phyloP scores from a whole-genome alignment of 2,888 invertebrate species.

The Agelastica alni region DNA sequence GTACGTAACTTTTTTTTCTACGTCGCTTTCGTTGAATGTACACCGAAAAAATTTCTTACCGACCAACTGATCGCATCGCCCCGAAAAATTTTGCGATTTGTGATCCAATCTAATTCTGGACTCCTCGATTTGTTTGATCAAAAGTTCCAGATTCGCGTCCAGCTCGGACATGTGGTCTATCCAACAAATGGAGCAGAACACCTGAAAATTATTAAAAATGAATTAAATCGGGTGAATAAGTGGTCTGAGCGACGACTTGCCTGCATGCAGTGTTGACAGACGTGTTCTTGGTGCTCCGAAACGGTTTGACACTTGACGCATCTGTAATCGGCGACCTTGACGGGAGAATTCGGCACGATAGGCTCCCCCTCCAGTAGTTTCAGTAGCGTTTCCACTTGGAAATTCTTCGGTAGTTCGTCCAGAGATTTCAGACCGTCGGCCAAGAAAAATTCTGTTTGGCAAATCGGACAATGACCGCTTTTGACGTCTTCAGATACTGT shows the following conservation, averaged over 20 bases:
- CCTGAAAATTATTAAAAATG: slow-evolving; percentile 50
- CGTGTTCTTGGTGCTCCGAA: slow-evolving; percentile 45
- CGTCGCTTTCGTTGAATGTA: too few relatives aligned
- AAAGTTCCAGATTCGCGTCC: slow-evolving; percentile 61
- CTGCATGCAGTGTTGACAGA: slow-evolving; percentile 66
- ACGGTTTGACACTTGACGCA: slow-evolving; percentile 55
- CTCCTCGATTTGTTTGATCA: slow-evolving; percentile 62
- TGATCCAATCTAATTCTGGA: slow-evolving; percentile 60
- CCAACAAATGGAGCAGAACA: slow-evolving; percentile 67
- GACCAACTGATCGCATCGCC: slow-evolving; percentile 61
- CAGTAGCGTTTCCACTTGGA: slow-evolving; percentile 68
- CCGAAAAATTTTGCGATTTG: slow-evolving; percentile 63
- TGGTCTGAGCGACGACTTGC: too few relatives aligned
- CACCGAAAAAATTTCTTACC: too few relatives aligned
- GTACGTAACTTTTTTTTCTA: too few relatives aligned
- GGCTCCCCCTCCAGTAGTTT: slow-evolving; percentile 56
- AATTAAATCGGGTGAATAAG: not conserved
- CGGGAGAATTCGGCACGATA: slow-evolving; percentile 26
- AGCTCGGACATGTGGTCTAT: slow-evolving; percentile 64
- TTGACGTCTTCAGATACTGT: slow-evolving; percentile 9
- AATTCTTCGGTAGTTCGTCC: slow-evolving; percentile 66
- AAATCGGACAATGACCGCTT: slow-evolving; percentile 62
- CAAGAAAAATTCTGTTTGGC: slow-evolving; percentile 58
- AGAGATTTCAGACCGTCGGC: slow-evolving; percentile 60
- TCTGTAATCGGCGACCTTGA: slow-evolving; percentile 34